Conservation (phyloP, 2,113 vertebrate genomes). For the Scolopax mira region DNA sequence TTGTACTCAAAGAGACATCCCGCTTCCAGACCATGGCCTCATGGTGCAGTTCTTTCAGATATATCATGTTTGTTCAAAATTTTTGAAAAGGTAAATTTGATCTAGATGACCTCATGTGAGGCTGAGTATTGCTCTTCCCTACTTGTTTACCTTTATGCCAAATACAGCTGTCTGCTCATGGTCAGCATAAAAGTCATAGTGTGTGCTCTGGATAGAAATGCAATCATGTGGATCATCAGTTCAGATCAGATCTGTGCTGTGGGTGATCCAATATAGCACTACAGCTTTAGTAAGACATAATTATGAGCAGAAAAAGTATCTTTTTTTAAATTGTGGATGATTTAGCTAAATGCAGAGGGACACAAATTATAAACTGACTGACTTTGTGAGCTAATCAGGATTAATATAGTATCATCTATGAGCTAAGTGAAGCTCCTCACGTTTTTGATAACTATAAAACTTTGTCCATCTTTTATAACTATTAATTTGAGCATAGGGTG, state of each 20-base stretch:
- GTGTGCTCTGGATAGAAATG: background rate
- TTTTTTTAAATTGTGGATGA: background rate
- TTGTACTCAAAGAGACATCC: background rate
- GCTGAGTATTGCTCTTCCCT: background rate
- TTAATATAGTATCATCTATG: background rate
- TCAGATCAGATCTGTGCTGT: background rate
- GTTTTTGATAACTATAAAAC: background rate
- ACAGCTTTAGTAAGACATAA: background rate
- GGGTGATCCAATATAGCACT: background rate
- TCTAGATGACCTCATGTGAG: background rate
- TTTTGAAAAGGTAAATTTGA: background rate
- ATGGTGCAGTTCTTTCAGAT: background rate
- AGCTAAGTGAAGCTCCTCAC: background rate
- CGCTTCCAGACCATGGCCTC: accelerated
- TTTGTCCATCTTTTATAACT: background rate
- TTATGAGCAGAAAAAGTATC: background rate
- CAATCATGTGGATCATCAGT: background rate
- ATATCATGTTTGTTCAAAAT: background rate
- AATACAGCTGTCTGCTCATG: background rate
- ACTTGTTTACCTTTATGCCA: background rate
- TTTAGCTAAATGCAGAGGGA: background rate
- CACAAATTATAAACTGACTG: constrained; percentile 21
- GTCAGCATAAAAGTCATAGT: background rate
- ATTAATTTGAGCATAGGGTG: background rate
- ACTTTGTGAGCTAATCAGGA: constrained; percentile 42